phyloP scores from a whole-genome alignment of 2,797 vertebrate genomes.

The Tamandua tetradactyla region DNA sequence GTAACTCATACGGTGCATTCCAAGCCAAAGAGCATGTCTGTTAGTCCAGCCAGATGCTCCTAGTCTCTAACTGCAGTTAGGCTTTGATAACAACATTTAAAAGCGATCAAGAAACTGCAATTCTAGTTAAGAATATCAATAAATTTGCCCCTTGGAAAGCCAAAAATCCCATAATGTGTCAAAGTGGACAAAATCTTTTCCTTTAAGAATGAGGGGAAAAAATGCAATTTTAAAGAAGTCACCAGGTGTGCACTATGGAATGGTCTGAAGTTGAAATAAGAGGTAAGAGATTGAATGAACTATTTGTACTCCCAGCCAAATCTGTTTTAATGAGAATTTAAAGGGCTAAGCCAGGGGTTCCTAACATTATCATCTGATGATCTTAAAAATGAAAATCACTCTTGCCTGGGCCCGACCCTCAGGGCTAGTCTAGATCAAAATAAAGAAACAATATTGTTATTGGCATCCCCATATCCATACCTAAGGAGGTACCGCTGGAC shows the following conservation, averaged over 20 bases:
- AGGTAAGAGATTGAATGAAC: not conserved
- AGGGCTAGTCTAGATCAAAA: conserved; percentile 44
- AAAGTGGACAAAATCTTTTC: conserved; percentile 55
- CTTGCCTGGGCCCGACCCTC: not conserved
- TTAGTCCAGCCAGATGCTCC: conserved; percentile 68
- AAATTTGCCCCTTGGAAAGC: conserved; percentile 69
- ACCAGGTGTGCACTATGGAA: not conserved
- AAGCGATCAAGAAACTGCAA: conserved; percentile 63
- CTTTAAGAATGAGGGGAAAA: not conserved
- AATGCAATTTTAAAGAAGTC: conserved; percentile 19
- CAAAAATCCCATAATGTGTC: conserved; percentile 44
- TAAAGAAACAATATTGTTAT: conserved; percentile 31
- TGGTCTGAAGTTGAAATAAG: conserved; percentile 35
- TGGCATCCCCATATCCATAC: not conserved
- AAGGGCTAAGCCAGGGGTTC: not conserved
- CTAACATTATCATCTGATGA: conserved; percentile 39
- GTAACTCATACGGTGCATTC: conserved; percentile 5
- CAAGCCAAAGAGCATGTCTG: conserved; percentile 41
- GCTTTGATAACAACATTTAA: conserved; percentile 58
- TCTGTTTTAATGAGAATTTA: conserved; percentile 35
- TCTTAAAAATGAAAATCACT: conserved; percentile 43
- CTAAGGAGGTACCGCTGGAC: conserved; percentile 15
- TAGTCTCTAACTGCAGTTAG: conserved; percentile 60
- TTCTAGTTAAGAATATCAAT: conserved; percentile 77
- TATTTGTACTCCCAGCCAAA: conserved; percentile 37